Evolutionary conservation across 2,888 invertebrate genomes (phyloP).

Genomic region (Caenorhabditis sp.): DNA sequence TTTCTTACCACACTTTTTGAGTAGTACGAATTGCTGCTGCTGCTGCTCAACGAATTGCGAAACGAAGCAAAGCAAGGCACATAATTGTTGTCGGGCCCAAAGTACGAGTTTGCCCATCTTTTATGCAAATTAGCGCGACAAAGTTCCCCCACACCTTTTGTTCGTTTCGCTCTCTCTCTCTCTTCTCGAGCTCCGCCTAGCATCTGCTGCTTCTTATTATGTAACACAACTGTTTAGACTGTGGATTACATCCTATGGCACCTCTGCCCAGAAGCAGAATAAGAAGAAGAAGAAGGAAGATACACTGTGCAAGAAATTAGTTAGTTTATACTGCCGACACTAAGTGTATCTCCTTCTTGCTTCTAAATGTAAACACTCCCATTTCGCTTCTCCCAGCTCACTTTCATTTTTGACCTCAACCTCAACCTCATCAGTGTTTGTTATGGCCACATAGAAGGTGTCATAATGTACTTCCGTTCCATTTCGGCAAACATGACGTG

Average conservation of each 20-base stretch:
- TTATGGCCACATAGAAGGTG: conserved; percentile 16
- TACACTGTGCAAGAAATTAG: too few species aligned
- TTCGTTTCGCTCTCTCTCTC: conserved; percentile 1
- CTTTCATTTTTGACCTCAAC: background rate
- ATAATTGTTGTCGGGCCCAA: conserved; percentile 29
- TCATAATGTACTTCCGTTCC: conserved; percentile 33
- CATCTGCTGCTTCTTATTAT: background rate
- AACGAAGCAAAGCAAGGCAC: conserved; percentile 22
- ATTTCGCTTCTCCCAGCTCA: background rate
- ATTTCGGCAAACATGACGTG: conserved; percentile 32
- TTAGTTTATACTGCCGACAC: too few species aligned
- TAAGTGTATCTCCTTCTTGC: too few species aligned
- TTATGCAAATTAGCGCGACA: conserved; percentile 48
- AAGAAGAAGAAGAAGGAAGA: too few species aligned
- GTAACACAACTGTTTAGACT: too few species aligned
- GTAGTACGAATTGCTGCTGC: background rate
- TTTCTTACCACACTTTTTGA: background rate
- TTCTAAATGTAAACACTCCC: conserved; percentile 19
- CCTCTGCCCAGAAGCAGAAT: too few species aligned
- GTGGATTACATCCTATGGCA: too few species aligned
- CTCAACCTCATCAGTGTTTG: background rate
- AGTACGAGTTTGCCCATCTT: conserved; percentile 17
- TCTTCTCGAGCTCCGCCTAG: background rate
- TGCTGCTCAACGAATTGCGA: background rate
- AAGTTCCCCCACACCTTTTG: conserved; percentile 15